phyloP scores from a whole-genome alignment of 2,113 vertebrate genomes.

The Thermophis baileyi region DNA sequence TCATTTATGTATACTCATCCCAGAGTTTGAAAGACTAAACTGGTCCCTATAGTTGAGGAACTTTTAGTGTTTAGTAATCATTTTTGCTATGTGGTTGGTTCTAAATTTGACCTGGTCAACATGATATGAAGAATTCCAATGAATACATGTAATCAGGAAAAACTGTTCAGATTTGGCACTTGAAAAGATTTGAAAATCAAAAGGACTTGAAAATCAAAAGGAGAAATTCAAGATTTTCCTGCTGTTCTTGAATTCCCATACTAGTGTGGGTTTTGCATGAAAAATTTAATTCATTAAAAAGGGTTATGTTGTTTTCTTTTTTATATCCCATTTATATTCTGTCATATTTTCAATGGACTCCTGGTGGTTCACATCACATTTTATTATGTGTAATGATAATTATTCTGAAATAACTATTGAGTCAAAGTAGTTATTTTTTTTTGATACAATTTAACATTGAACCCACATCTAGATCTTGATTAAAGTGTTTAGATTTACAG shows the following conservation, averaged over 20 bases:
- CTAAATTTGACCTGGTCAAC: not conserved
- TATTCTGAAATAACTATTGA: not conserved
- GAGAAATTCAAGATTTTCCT: not conserved
- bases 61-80: not conserved
- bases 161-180: not conserved
- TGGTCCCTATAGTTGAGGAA: not conserved
- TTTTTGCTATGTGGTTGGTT: not conserved
- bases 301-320: not conserved
- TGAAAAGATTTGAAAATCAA: too few relatives aligned
- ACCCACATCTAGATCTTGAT: not conserved
- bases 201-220: not conserved
- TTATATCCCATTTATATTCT: not conserved
- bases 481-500: not conserved
- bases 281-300: not conserved
- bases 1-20: not conserved
- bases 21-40: not conserved
- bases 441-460: not conserved
- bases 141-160: not conserved
- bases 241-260: not conserved
- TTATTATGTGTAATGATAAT: not conserved
- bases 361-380: not conserved
- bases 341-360: not conserved
- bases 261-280: not conserved
- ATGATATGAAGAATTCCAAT: not conserved
- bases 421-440: not conserved